Evolutionary conservation across 2,113 vertebrate genomes (phyloP).

Genomic region (Ciconia boyciana): DNA sequence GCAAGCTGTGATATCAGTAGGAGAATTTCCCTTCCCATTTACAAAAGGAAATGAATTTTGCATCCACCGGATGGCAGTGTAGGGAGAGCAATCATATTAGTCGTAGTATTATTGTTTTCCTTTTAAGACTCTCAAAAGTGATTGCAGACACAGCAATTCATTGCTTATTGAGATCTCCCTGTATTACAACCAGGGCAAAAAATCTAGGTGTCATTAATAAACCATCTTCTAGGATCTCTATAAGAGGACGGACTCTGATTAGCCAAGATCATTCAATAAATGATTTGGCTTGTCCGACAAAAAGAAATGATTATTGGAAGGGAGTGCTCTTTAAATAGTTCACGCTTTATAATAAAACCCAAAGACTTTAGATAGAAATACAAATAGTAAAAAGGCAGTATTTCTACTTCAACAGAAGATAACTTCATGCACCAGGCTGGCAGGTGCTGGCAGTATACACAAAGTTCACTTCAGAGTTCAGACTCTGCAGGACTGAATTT

Average conservation of each 20-base stretch:
- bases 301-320: neutral
- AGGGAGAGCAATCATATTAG: slow-evolving; percentile 35
- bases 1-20: neutral
- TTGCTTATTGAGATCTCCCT: slow-evolving; percentile 37
- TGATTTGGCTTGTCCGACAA: neutral
- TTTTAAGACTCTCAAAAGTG: slow-evolving; percentile 33
- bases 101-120: slow-evolving; percentile 28
- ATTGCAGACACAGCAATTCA: slow-evolving; percentile 57
- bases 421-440: neutral
- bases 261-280: neutral
- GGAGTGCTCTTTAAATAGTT: neutral
- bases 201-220: slow-evolving; percentile 56
- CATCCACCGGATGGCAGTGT: slow-evolving; percentile 58
- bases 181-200: neutral
- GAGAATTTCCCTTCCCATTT: slow-evolving; percentile 17
- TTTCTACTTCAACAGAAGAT: neutral
- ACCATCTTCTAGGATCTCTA: slow-evolving; percentile 4
- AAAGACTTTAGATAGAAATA: neutral
- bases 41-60: neutral
- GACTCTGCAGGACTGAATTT: neutral
- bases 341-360: neutral
- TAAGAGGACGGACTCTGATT: neutral
- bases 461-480: neutral
- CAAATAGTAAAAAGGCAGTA: neutral
- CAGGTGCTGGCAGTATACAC: neutral